Percentiles rank a stretch among this genome's conserved stretches.
phyloP scores from a whole-genome alignment of 2,797 vertebrate species.

The Catostomus latipinnis region DNA sequence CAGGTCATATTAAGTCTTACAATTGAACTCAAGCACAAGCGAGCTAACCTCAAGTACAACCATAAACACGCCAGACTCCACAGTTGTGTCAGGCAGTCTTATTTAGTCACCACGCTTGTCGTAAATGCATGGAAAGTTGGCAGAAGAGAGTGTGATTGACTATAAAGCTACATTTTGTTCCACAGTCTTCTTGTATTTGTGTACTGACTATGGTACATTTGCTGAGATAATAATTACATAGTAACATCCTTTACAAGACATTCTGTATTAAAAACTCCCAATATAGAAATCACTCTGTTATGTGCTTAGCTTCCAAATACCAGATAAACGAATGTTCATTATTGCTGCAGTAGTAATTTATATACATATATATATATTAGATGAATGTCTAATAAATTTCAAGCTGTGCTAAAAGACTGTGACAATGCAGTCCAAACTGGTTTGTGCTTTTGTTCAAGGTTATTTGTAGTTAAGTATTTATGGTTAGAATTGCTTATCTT shows the following conservation, averaged over 20 bases:
- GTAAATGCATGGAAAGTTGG: slow-evolving; percentile 29
- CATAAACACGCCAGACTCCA: slow-evolving; percentile 68
- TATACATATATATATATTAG: not conserved
- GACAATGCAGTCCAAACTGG: not conserved
- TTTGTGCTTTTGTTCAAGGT: not conserved
- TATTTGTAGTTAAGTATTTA: not conserved
- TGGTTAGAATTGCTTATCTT: not conserved
- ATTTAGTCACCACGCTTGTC: not conserved
- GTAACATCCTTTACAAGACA: slow-evolving; percentile 24
- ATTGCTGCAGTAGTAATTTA: not conserved
- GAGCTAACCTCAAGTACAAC: slow-evolving; percentile 58
- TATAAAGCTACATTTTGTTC: slow-evolving; percentile 40
- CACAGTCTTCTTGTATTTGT: slow-evolving; percentile 17
- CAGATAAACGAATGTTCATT: not conserved
- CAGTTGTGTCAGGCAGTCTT: slow-evolving; percentile 30
- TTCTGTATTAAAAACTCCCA: slow-evolving; percentile 18
- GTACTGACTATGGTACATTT: slow-evolving; percentile 38
- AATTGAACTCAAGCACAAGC: slow-evolving; percentile 74
- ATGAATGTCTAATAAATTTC: not conserved
- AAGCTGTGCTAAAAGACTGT: not conserved
- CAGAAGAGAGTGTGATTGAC: slow-evolving; percentile 36
- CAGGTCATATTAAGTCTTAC: slow-evolving; percentile 75
- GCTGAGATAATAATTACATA: slow-evolving; percentile 39
- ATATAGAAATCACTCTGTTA: slow-evolving; percentile 23
- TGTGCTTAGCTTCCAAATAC: slow-evolving; percentile 5